These are phyloP conservation scores for Odontomachus brunneus DNA, from an alignment of 1,140 invertebrate species.

Conservation along the genomic window DNA sequence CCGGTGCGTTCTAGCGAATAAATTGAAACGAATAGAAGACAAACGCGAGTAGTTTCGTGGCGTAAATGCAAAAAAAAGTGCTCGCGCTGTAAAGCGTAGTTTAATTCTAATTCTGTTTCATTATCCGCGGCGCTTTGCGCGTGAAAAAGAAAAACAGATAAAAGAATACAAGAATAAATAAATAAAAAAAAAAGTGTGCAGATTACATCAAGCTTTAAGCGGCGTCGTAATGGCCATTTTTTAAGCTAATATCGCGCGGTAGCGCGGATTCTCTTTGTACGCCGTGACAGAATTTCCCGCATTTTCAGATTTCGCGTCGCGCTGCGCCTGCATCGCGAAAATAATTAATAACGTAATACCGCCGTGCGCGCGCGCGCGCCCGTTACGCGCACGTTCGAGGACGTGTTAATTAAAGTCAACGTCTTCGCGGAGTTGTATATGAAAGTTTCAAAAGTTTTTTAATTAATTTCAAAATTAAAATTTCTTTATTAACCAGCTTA, in stretches of 20 bases:
- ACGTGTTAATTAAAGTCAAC: constrained; percentile 42
- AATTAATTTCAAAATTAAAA: constrained; percentile 61
- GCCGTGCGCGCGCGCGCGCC: too few relatives aligned
- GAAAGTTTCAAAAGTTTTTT: constrained; percentile 60
- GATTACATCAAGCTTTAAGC: constrained; percentile 25
- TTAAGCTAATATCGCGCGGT: constrained; percentile 5
- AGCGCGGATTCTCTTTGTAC: not conserved
- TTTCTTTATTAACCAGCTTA: constrained; percentile 60
- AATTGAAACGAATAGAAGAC: constrained; percentile 14
- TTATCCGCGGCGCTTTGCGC: not conserved
- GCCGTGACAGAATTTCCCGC: not conserved
- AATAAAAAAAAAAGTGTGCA: not conserved
- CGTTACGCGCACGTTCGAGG: not conserved
- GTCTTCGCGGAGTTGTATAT: not conserved
- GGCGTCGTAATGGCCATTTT: constrained; percentile 15
- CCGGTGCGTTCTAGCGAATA: not conserved
- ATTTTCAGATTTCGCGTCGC: constrained; percentile 8
- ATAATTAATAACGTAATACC: constrained; percentile 43
- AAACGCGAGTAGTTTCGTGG: constrained; percentile 6
- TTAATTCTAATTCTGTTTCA: constrained; percentile 20
- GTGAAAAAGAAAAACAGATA: not conserved
- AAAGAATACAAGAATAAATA: too few relatives aligned
- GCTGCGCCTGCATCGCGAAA: not conserved
- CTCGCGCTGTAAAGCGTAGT: not conserved
- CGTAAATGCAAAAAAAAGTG: constrained; percentile 15